A percentile compares a stretch with the other conserved stretches of the same genome.
These are phyloP conservation scores for Epicampocera succincta DNA, from an alignment of 2,888 invertebrate species.

Conservation along the genomic window DNA sequence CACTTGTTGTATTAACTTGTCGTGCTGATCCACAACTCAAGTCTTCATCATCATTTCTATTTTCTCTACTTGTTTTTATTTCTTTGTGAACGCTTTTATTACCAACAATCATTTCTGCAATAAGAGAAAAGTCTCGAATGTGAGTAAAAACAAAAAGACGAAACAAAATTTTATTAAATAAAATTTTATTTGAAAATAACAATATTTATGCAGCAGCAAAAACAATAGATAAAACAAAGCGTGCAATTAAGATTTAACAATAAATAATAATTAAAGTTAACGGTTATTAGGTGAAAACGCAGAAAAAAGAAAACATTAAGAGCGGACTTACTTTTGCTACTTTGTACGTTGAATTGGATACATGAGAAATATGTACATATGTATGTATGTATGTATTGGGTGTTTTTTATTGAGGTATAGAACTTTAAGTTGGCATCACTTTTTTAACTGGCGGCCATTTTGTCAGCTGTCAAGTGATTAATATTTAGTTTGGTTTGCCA, in stretches of 20 bases:
- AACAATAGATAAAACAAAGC: constrained; percentile 49
- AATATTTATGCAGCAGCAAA: constrained; percentile 29
- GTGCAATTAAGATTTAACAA: constrained; percentile 75
- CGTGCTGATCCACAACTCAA: constrained; percentile 53
- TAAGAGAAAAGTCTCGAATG: constrained; percentile 23
- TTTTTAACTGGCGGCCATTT: too few relatives aligned
- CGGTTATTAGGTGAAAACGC: constrained; percentile 75
- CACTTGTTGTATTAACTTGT: constrained; percentile 54
- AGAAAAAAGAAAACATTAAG: constrained; percentile 55
- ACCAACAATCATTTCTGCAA: constrained; percentile 74
- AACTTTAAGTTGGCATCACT: too few relatives aligned
- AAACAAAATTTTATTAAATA: constrained; percentile 59
- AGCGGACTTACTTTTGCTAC: neutral
- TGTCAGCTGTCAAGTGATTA: too few relatives aligned
- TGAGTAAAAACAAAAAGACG: constrained; percentile 66
- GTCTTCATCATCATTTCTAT: constrained; percentile 61
- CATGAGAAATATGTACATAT: neutral
- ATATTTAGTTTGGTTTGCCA: too few relatives aligned
- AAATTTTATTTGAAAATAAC: constrained; percentile 34
- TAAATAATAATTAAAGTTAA: constrained; percentile 74
- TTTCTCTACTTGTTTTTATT: constrained; percentile 59
- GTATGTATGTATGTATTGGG: neutral
- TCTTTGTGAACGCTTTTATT: constrained; percentile 71
- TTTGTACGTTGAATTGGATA: too few relatives aligned
- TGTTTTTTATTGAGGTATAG: too few relatives aligned